Evolutionary conservation across 2,888 invertebrate species (phyloP).

Genomic region (Diploptera punctata): DNA sequence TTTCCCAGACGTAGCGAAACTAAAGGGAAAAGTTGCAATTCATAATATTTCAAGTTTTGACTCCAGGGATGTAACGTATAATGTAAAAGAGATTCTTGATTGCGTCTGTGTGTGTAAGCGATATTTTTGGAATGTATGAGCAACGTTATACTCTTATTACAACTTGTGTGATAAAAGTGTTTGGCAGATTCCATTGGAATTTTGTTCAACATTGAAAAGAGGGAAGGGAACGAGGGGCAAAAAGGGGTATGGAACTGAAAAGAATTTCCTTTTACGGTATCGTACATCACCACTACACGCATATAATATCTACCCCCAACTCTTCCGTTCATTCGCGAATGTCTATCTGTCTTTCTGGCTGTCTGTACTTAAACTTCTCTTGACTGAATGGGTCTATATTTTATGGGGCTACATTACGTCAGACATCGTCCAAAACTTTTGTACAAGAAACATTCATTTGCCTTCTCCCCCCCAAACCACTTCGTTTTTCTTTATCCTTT

Average conservation of each 20-base stretch:
- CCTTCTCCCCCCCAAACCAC: no score
- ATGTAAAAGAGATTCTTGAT: conserved; percentile 11
- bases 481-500: neutral
- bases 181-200: conserved; percentile 36
- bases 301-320: conserved; percentile 2
- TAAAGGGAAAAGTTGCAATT: conserved; percentile 23
- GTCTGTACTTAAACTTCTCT: neutral
- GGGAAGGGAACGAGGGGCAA: no score
- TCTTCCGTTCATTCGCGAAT: conserved; percentile 1
- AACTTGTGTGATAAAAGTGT: conserved; percentile 36
- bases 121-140: conserved; percentile 30
- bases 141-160: conserved; percentile 21
- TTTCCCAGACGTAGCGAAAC: neutral
- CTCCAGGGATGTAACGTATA: conserved; percentile 23
- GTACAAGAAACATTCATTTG: neutral
- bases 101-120: conserved; percentile 13
- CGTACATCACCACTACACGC: neutral
- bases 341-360: neutral
- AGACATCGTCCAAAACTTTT: neutral
- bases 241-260: no score
- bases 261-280: conserved; percentile 19
- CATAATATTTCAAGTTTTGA: conserved; percentile 39
- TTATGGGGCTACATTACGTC: neutral
- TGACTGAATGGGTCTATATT: neutral
- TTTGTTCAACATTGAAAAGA: conserved; percentile 5